phyloP scores from a whole-genome alignment of 2,888 invertebrate genomes.

The Sympetrum striolatum region DNA sequence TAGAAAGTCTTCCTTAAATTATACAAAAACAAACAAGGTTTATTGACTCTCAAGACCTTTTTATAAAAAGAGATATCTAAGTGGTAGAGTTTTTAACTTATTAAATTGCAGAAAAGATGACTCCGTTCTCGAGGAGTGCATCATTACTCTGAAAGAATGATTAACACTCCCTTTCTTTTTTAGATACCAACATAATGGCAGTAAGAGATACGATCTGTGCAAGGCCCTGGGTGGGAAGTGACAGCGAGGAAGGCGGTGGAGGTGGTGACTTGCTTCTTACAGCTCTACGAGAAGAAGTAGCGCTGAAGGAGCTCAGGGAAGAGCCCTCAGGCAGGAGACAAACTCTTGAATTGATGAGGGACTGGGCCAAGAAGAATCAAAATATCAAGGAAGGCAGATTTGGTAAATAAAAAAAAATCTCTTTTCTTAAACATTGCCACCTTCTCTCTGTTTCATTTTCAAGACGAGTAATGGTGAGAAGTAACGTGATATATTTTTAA shows the following conservation, averaged over 20 bases:
- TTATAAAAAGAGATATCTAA: no score
- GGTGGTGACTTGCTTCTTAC: not conserved
- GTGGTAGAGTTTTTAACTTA: no score
- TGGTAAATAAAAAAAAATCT: constrained; percentile 46
- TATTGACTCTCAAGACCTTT: no score
- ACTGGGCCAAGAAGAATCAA: constrained; percentile 30
- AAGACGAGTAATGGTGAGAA: no score
- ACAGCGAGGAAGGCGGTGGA: not conserved
- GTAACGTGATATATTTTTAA: no score
- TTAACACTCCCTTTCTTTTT: not conserved
- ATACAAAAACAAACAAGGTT: no score
- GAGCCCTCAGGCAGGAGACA: not conserved
- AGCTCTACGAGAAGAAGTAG: constrained; percentile 26
- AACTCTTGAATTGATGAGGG: constrained; percentile 30
- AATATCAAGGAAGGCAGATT: constrained; percentile 19
- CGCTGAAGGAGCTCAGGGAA: constrained; percentile 23
- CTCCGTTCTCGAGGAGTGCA: no score
- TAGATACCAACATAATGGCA: not conserved
- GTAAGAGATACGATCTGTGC: not conserved
- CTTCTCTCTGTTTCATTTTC: no score
- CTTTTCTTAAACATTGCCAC: not conserved
- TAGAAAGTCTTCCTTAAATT: no score
- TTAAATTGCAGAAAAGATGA: no score
- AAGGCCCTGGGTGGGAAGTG: not conserved
- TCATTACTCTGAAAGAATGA: no score